A percentile compares a stretch with the other conserved stretches of the same genome.
phyloP scores from a whole-genome alignment of 2,797 vertebrate genomes.

The Enteromius unitaeniatus region DNA sequence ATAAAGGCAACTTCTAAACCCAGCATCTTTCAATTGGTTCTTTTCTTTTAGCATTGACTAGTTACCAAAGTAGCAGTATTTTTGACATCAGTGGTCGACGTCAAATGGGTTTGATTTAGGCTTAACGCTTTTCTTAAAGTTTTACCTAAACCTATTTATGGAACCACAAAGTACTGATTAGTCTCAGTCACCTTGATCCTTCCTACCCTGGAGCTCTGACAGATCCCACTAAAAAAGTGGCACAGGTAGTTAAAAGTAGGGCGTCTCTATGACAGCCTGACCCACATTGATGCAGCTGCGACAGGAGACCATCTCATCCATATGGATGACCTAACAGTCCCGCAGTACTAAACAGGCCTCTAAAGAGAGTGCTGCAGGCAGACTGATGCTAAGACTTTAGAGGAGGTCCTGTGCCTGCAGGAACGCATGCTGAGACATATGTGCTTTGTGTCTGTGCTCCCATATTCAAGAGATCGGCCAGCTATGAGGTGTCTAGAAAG shows the following conservation, averaged over 20 bases:
- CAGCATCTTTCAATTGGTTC: background rate
- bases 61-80: background rate
- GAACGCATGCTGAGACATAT: constrained; percentile 11
- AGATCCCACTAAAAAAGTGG: constrained; percentile 54
- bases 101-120: background rate
- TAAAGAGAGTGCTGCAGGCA: constrained; percentile 15
- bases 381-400: background rate
- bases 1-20: background rate
- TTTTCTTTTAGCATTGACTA: background rate
- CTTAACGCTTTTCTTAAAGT: background rate
- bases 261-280: constrained; percentile 50
- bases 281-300: constrained; percentile 48
- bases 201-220: constrained; percentile 40
- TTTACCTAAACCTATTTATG: constrained; percentile 16
- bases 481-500: background rate
- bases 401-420: constrained; percentile 29
- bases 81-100: background rate
- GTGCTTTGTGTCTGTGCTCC: constrained; percentile 35
- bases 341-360: constrained; percentile 17
- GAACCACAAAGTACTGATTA: constrained; percentile 23
- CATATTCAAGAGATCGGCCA: background rate
- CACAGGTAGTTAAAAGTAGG: constrained; percentile 61
- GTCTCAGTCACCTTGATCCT: constrained; percentile 30
- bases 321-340: constrained; percentile 45
- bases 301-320: constrained; percentile 38